Base-by-base conservation (phyloP, 2,113 vertebrate genomes). In the Pyxicephalus adspersus region DNA sequence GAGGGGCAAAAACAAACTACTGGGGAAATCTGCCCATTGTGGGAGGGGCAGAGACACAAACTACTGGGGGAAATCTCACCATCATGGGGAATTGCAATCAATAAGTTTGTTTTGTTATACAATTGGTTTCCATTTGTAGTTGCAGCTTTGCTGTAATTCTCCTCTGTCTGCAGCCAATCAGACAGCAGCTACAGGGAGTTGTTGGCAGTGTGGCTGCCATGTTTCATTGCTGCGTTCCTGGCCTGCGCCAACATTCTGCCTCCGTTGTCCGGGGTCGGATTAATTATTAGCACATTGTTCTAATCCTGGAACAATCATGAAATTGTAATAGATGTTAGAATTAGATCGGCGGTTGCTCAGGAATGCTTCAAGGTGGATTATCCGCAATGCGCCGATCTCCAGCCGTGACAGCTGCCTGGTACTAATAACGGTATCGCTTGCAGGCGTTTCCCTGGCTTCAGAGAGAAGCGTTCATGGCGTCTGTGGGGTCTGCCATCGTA, bases 261-360 rank as follows among this genome's bases (percentile, higher is more conserved):
- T 67, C 50, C 34, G 45, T 50, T 45, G 65, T 22, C 25, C 65
- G 2, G 31, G 65, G n/a, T 34, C 22, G 31, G 34, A 38, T 67
- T 67, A 67, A 67, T 67, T 67, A 67, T 45, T 45, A 18, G 4
- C 65, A 67, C 31, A 67, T 67, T 67, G n/a, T 67, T 67, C 34
- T 22, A 67, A 45, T 45, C 65, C 65, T 38, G 65, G 50, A 67
- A 67, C 20, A 20, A n/a, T 45, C 65, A 38, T 45, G 34, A 67
- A 45, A 67, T 45, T 45, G 19, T 67, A 67, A 67, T 67, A 67
- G 34, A 67, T 15, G 65, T 45, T 67, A 8, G 19, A 67, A 38
- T n/a, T 67, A 34, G 65, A 67, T 31, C 31, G 4, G 31, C 34
- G 20, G 19, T 45, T 4, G 65, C 31, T 45, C 65, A 67, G 50